Base-by-base conservation (phyloP, 2,888 invertebrate genomes). In the Pachycephus smyrnensis region DNA sequence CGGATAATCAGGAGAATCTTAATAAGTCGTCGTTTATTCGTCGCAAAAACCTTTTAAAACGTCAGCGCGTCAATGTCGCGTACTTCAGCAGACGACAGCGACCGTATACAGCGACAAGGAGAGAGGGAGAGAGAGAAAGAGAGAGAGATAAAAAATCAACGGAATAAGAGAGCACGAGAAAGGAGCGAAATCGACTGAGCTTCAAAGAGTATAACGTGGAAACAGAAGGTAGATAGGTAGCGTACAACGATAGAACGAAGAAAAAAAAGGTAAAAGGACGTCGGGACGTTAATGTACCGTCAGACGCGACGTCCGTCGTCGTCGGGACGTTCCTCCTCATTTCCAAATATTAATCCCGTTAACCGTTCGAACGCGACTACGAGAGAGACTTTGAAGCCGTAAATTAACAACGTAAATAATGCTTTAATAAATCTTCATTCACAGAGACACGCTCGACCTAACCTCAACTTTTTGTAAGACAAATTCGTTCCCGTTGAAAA, bases 301-400 rank as follows among this genome's bases (percentile, higher is more conserved):
- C 71, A 15, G 71, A 71, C 30, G 32, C 9, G 71, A 71, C 31
- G 71, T 33, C 12, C 71, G 71, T 71, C 31, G 12, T 9, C 33
- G 71, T 71, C 71, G 55, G 23, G 23, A 23, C 15, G 71, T 33
- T 71, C 31, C 15, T 0, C 30, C 12, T 11, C 33, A 78, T 84
- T 86, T 85, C 77, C 83, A 80, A 84, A 85, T 84, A 82, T 84
- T 86, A 86, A 86, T 86, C 86, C 82, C 83, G 81, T 80, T 80
- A 78, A 79, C 85, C 85, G 81, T 84, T 78, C 77, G 83, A 12
- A 35, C 12, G 73, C 35, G 71, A 31, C 69, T 30, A n/a, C 3
- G 69, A 1, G 55, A 55, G 23, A 23, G 23, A 23, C 9, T 23
- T 2, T 6, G 55, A 55, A 55, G 55, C 55, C 55, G 55, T 55